Evolutionary conservation across 2,797 vertebrate species (phyloP), one percentile per base, ranked within the genome.

Genomic region (Parotocinclus haroldoi): DNA sequence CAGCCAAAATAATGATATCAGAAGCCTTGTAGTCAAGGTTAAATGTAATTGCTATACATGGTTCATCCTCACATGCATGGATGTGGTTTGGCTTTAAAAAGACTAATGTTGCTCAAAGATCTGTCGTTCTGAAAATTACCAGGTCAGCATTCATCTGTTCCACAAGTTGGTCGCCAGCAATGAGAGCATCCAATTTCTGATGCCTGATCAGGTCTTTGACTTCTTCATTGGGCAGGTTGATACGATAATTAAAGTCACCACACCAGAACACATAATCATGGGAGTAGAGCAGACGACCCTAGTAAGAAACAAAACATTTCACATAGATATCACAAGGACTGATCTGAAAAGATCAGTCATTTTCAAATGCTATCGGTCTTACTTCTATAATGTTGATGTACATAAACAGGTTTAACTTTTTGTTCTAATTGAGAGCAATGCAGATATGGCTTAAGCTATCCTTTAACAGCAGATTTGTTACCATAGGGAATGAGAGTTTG

Each of bases 211-310:
- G 86, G 0, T 99, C 97, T 75, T 99, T 99, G 7, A 99, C 96
- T 78, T 99, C 97, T 72, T 99, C 97, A 27, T 98, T 98, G 57
- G 95, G 94, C 68, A 96, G 82, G 81, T 80, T 93, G 66, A 99
- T 98, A 14, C 96, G 91, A 80, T 99, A 99, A 83, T 99, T 99
- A 71, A 99, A 99, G 83, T 99, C 97, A 14, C 96, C 97, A 58
- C 96, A 99, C 96, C 97, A 99, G 84, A 99, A 99, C 12, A 99
- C 91, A 36, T 99, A 99, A 83, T 99, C 97, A 57, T 99, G 97
- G 2, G 96, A 97, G 83, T 96, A 94, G 0, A 99, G 88, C 86
- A 98, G 88, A 68, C 96, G 93, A 65, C 97, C 97, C 96, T 99
- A 51, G 0, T 17, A 1, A 13, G 14, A 9, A 58, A 40, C 36